Conservation (phyloP, 2,797 vertebrate genomes). For the Xiphorhynchus erythropygius region DNA sequence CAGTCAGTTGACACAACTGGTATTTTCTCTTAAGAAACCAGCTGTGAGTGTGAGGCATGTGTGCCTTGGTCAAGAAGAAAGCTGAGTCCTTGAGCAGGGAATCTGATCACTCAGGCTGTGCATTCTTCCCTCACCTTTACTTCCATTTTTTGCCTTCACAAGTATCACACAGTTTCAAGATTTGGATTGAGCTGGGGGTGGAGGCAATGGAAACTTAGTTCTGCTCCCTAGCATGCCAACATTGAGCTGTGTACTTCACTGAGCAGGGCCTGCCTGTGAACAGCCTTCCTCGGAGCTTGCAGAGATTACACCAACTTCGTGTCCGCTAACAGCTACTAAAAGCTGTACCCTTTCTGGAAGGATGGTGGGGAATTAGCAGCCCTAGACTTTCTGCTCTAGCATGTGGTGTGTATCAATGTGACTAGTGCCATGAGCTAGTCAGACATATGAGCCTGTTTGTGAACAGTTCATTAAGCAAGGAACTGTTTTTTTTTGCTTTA, state of each 20-base stretch:
- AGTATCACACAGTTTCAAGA: not conserved
- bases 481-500: not conserved
- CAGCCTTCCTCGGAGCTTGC: not conserved
- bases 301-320: not conserved
- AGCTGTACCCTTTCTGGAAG: not conserved
- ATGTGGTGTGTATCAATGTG: not conserved
- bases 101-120: not conserved
- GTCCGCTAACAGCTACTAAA: not conserved
- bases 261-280: not conserved
- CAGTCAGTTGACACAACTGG: not conserved
- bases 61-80: not conserved
- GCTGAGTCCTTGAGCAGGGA: not conserved
- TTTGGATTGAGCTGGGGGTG: not conserved
- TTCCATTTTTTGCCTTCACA: not conserved
- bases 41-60: not conserved
- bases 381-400: not conserved
- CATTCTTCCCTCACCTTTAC: not conserved
- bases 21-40: conserved; percentile 31
- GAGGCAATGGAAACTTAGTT: not conserved
- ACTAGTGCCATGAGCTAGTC: not conserved
- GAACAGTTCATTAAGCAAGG: not conserved
- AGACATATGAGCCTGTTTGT: not conserved
- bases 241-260: not conserved
- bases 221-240: not conserved
- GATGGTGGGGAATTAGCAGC: fast-evolving